phyloP scores from a whole-genome alignment of 2,888 invertebrate species.

The Heliconius ismenius region DNA sequence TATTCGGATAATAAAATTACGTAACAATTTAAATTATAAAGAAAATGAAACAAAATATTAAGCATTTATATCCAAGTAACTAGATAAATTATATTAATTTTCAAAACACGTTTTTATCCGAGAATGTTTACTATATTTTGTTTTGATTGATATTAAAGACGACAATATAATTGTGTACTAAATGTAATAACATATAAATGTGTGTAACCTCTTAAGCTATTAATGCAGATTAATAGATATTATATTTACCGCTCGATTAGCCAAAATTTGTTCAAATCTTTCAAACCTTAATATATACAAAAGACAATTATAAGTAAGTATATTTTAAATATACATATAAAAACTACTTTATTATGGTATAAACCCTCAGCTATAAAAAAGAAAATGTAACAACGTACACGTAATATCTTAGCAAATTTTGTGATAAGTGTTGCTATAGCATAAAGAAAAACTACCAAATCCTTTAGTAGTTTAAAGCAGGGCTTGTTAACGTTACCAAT shows the following conservation, averaged over 20 bases:
- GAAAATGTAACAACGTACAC: neutral
- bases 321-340: neutral
- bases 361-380: neutral
- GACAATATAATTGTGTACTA: neutral
- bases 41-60: neutral
- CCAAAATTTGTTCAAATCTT: neutral
- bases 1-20: no score
- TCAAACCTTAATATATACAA: neutral
- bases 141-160: neutral
- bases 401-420: neutral
- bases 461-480: neutral
- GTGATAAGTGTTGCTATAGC: conserved; percentile 1
- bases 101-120: neutral
- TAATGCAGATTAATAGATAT: neutral
- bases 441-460: neutral
- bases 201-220: neutral
- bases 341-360: neutral
- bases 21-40: neutral
- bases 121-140: neutral
- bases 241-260: neutral
- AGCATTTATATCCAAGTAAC: no score
- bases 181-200: neutral
- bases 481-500: no score
- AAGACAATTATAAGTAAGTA: neutral
- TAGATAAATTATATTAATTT: neutral